Evolutionary conservation across 2,888 invertebrate genomes (phyloP).

Genomic region (Drosophila monieri): DNA sequence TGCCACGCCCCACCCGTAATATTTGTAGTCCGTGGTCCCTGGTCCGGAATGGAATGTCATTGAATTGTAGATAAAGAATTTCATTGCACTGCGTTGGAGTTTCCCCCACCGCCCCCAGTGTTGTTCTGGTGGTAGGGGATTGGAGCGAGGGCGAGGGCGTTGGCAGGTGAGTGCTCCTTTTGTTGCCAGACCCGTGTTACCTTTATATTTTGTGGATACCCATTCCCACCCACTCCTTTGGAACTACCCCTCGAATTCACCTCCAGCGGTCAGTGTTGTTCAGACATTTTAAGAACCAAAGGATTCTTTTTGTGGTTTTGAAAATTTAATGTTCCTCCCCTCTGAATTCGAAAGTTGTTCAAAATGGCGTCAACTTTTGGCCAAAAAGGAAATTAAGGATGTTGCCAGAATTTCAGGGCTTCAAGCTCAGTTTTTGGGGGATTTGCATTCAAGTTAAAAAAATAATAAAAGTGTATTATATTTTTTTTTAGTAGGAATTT

Average conservation of each 20-base stretch:
- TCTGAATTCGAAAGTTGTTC: slow-evolving; percentile 30
- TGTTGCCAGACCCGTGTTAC: slow-evolving; percentile 28
- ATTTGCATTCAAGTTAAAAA: not conserved
- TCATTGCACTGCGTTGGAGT: slow-evolving; percentile 78
- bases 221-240: slow-evolving; percentile 8
- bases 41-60: slow-evolving; percentile 69
- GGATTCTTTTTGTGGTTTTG: slow-evolving; percentile 73
- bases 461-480: not conserved
- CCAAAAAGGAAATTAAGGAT: slow-evolving; percentile 14
- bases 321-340: slow-evolving; percentile 55
- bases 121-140: not conserved
- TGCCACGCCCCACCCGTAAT: slow-evolving; percentile 60
- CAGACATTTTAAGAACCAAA: slow-evolving; percentile 79
- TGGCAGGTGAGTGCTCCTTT: slow-evolving; percentile 39
- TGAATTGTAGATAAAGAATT: slow-evolving; percentile 78
- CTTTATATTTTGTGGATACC: slow-evolving; percentile 18
- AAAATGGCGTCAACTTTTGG: slow-evolving; percentile 66
- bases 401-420: slow-evolving; percentile 2
- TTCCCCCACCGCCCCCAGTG: slow-evolving; percentile 21
- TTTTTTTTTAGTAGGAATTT: not conserved
- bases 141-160: not conserved
- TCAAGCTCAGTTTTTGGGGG: not conserved
- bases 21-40: slow-evolving; percentile 34
- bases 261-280: slow-evolving; percentile 51
- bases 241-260: slow-evolving; percentile 10